Conservation (phyloP, 1,140 invertebrate species). For the Mesaphorura yosii region DNA sequence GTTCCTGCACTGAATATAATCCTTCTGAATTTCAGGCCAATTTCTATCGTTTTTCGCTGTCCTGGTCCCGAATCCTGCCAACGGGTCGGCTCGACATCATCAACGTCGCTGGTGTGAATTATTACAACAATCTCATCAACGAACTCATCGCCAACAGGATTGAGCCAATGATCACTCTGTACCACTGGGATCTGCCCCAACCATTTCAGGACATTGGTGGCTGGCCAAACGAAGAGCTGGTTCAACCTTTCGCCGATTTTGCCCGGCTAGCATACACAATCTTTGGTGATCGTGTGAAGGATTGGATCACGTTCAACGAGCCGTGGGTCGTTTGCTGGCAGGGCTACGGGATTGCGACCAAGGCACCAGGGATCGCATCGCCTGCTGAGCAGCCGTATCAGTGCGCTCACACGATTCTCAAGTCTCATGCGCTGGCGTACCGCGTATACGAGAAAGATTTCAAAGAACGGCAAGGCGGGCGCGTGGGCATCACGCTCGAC, state of each 20-base stretch:
- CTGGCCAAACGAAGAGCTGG: constrained; percentile 36
- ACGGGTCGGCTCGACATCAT: constrained; percentile 28
- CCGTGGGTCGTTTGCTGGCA: constrained; percentile 48
- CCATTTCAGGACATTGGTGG: constrained; percentile 27
- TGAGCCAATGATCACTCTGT: constrained; percentile 36
- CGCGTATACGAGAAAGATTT: constrained; percentile 27
- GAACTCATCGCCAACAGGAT: constrained; percentile 27
- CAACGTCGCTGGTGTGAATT: constrained; percentile 35
- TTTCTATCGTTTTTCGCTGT: constrained; percentile 32
- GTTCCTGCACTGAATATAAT: no score
- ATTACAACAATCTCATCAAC: constrained; percentile 32
- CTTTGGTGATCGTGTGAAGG: constrained; percentile 38
- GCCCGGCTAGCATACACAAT: constrained; percentile 24
- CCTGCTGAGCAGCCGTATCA: constrained; percentile 16
- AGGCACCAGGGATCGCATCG: constrained; percentile 29
- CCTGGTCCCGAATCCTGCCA: constrained; percentile 34
- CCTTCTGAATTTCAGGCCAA: constrained; percentile 17
- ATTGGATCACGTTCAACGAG: constrained; percentile 62
- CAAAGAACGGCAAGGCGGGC: constrained; percentile 22
- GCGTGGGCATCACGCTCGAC: constrained; percentile 49
- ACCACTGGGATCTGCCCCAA: constrained; percentile 37
- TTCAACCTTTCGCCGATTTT: constrained; percentile 32
- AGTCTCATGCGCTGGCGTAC: constrained; percentile 29
- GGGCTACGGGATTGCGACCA: constrained; percentile 43
- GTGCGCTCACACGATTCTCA: constrained; percentile 24